Conservation (phyloP, 2,888 invertebrate species). For the Mythimna albipuncta region DNA sequence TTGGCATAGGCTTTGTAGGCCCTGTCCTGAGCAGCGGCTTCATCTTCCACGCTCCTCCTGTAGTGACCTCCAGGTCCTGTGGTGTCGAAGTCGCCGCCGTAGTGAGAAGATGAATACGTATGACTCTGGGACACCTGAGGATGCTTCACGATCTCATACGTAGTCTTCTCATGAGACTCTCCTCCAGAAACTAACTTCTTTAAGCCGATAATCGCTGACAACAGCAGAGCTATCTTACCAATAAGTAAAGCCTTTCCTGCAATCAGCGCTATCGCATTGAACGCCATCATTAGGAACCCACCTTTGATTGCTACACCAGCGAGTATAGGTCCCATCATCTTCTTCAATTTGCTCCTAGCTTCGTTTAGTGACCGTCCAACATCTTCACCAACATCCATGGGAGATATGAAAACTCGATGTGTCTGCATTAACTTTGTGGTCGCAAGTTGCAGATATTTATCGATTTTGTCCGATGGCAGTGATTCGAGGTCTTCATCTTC, state of each 20-base stretch:
- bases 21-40: slow-evolving; percentile 92
- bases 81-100: slow-evolving; percentile 91
- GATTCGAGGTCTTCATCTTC: slow-evolving; percentile 91
- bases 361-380: slow-evolving; percentile 87
- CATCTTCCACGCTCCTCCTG: slow-evolving; percentile 91
- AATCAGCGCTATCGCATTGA: slow-evolving; percentile 93
- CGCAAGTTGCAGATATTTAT: slow-evolving; percentile 90
- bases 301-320: slow-evolving; percentile 93
- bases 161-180: slow-evolving; percentile 94
- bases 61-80: slow-evolving; percentile 91
- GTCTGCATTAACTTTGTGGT: slow-evolving; percentile 91
- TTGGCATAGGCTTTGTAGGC: slow-evolving; percentile 91
- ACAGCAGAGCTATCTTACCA: slow-evolving; percentile 95
- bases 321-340: slow-evolving; percentile 92
- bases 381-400: slow-evolving; percentile 81
- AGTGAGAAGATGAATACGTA: slow-evolving; percentile 93
- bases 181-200: slow-evolving; percentile 93
- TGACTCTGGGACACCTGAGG: slow-evolving; percentile 95
- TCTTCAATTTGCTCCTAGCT: slow-evolving; percentile 92
- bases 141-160: slow-evolving; percentile 96
- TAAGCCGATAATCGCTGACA: slow-evolving; percentile 95
- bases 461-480: slow-evolving; percentile 91
- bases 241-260: slow-evolving; percentile 95
- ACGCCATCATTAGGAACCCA: slow-evolving; percentile 93
- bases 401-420: slow-evolving; percentile 90